Evolutionary conservation across 2,797 vertebrate genomes (phyloP).

Genomic region (Hemibagrus guttatus): DNA sequence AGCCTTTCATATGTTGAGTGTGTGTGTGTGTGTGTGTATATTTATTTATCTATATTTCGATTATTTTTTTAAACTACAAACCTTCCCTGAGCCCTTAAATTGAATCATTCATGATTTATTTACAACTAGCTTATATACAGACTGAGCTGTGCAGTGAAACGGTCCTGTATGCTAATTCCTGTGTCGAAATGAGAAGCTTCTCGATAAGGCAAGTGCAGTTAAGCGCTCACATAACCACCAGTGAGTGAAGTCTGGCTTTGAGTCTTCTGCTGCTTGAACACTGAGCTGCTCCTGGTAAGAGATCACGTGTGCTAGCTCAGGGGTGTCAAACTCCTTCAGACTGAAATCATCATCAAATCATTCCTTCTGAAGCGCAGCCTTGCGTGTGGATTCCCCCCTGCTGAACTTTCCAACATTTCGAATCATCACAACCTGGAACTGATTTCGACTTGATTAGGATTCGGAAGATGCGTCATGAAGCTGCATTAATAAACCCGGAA

Average conservation of each 20-base stretch:
- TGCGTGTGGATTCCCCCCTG: background rate
- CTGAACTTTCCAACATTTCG: background rate
- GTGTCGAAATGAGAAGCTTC: background rate
- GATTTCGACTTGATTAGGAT: background rate
- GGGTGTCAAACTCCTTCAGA: background rate
- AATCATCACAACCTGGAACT: background rate
- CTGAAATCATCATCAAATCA: no score
- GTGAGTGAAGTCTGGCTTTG: no score
- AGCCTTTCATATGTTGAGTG: background rate
- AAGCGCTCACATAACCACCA: background rate
- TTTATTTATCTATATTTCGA: no score
- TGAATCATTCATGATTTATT: background rate
- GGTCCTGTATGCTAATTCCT: background rate
- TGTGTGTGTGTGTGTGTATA: no score
- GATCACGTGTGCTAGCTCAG: background rate
- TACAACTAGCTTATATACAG: background rate
- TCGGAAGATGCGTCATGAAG: background rate
- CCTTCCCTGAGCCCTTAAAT: conserved; percentile 27
- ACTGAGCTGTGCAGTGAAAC: background rate
- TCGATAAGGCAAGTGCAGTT: background rate
- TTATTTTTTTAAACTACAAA: background rate
- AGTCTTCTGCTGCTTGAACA: background rate
- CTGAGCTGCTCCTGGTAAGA: background rate
- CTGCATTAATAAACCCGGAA: background rate
- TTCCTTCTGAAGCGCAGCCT: background rate